Base-by-base conservation (phyloP, 2,888 invertebrate species). In the Stenchaetothrips biformis region DNA sequence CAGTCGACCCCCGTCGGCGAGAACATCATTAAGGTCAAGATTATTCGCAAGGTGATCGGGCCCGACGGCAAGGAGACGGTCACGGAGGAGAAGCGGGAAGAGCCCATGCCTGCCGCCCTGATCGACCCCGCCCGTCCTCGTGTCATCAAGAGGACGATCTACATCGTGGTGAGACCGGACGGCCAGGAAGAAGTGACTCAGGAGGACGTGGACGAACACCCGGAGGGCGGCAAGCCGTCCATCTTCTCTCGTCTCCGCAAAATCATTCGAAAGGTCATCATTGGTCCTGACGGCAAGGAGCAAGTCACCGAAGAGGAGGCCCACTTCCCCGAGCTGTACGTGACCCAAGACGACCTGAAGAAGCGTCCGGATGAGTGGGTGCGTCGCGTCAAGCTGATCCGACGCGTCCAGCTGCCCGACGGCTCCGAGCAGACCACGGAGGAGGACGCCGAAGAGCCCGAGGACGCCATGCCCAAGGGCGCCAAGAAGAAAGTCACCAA, bases 1-100 rank as follows among this genome's bases (percentile, higher is more conserved):
- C n/a, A n/a, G n/a, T n/a, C n/a, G n/a, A n/a, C n/a, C n/a, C n/a
- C n/a, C n/a, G n/a, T n/a, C n/a, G n/a, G n/a, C n/a, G n/a, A n/a
- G n/a, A n/a, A n/a, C n/a, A n/a, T n/a, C n/a, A n/a, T n/a, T n/a
- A n/a, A n/a, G n/a, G n/a, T n/a, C n/a, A n/a, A n/a, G n/a, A n/a
- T n/a, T n/a, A n/a, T n/a, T n/a, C 49, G 59, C 59, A 62, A 62
- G 59, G 59, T 62, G 59, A 62, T 62, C 59, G 13, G 18, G 4
- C 59, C 59, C 13, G 59, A 62, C 59, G 59, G 59, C 59, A 62
- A 62, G 18, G 59, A 62, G 59, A 62, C 59, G 59, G 59, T 62
- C 13, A 62, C 59, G 59, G 59, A 62, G 59, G 59, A 62, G 59
- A 62, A 62, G 18, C 59, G 59, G 13, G 59, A 62, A 18, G 59